Base-by-base conservation (phyloP, 2,797 vertebrate species). In the Mormyrus proboscirostris region DNA sequence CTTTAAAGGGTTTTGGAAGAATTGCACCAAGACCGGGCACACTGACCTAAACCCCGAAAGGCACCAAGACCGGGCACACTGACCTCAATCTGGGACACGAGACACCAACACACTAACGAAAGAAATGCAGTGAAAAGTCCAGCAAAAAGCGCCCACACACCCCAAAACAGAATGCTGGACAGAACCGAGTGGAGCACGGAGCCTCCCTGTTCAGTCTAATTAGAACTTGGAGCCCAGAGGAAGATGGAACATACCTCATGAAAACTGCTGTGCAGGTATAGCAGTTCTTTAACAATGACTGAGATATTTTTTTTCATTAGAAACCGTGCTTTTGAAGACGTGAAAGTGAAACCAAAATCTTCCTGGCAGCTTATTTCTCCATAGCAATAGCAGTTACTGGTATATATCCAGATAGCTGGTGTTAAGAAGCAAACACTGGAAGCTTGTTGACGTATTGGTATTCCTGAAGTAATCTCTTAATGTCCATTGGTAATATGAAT, bases 301-400 rank as follows among this genome's bases (percentile, higher is more conserved):
- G 83, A 19, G 47, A 87, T 51, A 73, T 33, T 87, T 87, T 33
- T 90, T 76, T 90, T 91, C 92, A 59, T 7, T 91, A 88, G 87
- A 90, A 93, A 93, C 90, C 91, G 92, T 92, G 91, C 91, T 91
- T 91, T 91, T 89, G 89, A 90, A 92, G 57, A 9, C 2, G 90
- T 76, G 84, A 84, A 90, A 90, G 89, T 76, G 84, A 84, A 90
- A 90, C 89, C 92, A 92, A 90, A 90, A 91, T 92, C 89, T 22
- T 8, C 57, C 22, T 22, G 57, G 57, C 57, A 59, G 57, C 57
- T 22, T 59, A 59, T 59, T 59, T 59, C 55, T 91, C 88, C 88
- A 79, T 88, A 79, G 29, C 2, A 22, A 79, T 50, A 53, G 8
- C 69, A 51, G 41, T 65, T 89, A 62, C 83, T 33, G 55, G 50